These are phyloP conservation scores for Melanotaenia boesemani DNA, from an alignment of 2,797 vertebrate genomes.

Conservation along the genomic window DNA sequence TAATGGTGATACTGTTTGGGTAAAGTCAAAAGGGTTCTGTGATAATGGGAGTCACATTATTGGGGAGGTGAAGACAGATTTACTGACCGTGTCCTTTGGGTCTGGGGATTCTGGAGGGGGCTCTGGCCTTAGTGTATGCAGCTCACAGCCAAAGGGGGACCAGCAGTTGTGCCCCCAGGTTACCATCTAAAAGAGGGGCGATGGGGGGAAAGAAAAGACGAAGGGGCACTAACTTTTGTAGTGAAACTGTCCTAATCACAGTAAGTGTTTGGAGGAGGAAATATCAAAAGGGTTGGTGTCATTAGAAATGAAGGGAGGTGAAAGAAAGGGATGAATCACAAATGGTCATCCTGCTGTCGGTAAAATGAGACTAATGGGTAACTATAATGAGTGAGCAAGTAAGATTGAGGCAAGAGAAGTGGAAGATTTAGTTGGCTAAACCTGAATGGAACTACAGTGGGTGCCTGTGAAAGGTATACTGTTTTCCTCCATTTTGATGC, in stretches of 20 bases:
- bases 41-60: conserved; percentile 43
- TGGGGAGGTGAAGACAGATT: conserved; percentile 42
- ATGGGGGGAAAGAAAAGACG: conserved; percentile 49
- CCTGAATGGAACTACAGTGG: conserved; percentile 8
- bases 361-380: conserved; percentile 35
- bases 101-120: conserved; percentile 65
- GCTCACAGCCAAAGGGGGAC: conserved; percentile 56
- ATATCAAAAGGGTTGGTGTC: conserved; percentile 23
- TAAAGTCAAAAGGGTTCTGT: conserved; percentile 34
- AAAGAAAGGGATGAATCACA: conserved; percentile 66
- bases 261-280: conserved; percentile 41
- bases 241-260: conserved; percentile 60
- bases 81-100: conserved; percentile 76
- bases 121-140: conserved; percentile 66
- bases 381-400: conserved; percentile 10
- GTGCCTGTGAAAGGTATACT: background rate
- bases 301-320: conserved; percentile 48
- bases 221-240: conserved; percentile 50
- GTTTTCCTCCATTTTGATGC: conserved; percentile 7
- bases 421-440: conserved; percentile 20
- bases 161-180: conserved; percentile 53
- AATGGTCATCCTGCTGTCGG: conserved; percentile 51
- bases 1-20: conserved; percentile 19
- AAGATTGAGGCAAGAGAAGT: conserved; percentile 19
- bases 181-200: conserved; percentile 70